These are phyloP conservation scores for Lepidothrix coronata DNA, from an alignment of 2,113 vertebrate species.

Conservation along the genomic window DNA sequence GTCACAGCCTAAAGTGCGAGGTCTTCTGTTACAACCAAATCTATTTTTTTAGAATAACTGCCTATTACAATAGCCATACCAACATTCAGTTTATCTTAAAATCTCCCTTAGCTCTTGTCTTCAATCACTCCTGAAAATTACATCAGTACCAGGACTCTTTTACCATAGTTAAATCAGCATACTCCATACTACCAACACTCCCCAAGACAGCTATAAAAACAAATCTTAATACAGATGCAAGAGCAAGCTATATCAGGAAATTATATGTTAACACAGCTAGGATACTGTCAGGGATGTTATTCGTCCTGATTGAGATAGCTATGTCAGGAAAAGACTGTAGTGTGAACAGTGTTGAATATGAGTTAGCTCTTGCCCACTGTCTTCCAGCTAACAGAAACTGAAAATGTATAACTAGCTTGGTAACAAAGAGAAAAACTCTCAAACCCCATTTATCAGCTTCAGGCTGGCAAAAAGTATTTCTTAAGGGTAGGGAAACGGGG, in stretches of 20 bases:
- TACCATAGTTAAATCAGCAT: background rate
- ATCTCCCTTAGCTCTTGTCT: background rate
- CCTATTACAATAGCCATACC: background rate
- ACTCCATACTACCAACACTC: background rate
- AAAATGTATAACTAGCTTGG: background rate
- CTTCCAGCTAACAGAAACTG: background rate
- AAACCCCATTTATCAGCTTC: background rate
- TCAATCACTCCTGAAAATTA: background rate
- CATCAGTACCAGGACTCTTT: background rate
- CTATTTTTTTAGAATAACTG: background rate
- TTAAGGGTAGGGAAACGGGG: background rate
- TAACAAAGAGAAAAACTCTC: background rate
- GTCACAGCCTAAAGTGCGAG: background rate
- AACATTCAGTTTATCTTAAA: background rate
- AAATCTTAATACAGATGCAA: background rate
- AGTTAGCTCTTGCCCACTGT: background rate
- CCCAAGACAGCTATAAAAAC: background rate
- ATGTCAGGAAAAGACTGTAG: background rate
- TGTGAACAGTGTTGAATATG: background rate
- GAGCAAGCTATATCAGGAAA: background rate
- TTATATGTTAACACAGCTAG: background rate
- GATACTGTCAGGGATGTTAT: background rate
- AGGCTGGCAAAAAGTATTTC: background rate
- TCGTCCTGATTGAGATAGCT: background rate
- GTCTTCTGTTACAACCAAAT: background rate